These are phyloP conservation scores for Microtus montanus DNA, from an alignment of 2,113 vertebrate species.

Conservation along the genomic window DNA sequence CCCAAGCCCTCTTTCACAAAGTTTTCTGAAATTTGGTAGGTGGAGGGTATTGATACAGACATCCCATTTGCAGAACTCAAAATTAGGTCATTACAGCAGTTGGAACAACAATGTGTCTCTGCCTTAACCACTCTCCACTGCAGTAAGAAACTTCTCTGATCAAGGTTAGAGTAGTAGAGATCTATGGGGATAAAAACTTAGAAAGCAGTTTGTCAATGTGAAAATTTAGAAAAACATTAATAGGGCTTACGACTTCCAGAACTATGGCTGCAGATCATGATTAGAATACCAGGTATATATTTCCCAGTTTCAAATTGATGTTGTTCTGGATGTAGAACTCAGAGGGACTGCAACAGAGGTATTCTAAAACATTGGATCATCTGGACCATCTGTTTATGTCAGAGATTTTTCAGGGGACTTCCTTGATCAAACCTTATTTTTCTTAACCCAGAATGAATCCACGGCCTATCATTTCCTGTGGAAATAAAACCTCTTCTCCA, in stretches of 20 bases:
- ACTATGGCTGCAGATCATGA: not conserved
- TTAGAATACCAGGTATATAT: not conserved
- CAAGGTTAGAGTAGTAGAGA: not conserved
- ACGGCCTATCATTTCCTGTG: no score
- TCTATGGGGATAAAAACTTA: not conserved
- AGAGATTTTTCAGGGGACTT: no score
- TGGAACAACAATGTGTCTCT: not conserved
- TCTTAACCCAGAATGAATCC: no score
- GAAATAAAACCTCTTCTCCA: no score
- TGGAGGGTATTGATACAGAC: not conserved
- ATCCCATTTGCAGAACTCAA: not conserved
- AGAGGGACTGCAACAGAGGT: no score
- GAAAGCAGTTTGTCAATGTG: not conserved
- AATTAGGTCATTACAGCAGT: not conserved
- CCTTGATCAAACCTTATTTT: no score
- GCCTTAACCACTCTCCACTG: not conserved
- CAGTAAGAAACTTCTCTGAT: not conserved
- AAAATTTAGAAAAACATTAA: not conserved
- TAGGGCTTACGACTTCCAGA: not conserved
- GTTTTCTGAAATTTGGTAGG: not conserved
- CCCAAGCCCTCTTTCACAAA: not conserved
- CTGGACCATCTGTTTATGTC: no score
- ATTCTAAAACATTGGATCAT: no score
- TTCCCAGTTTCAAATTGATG: no score
- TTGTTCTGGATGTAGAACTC: no score